phyloP scores from a whole-genome alignment of 2,797 vertebrate genomes.

The Coilia nasus region DNA sequence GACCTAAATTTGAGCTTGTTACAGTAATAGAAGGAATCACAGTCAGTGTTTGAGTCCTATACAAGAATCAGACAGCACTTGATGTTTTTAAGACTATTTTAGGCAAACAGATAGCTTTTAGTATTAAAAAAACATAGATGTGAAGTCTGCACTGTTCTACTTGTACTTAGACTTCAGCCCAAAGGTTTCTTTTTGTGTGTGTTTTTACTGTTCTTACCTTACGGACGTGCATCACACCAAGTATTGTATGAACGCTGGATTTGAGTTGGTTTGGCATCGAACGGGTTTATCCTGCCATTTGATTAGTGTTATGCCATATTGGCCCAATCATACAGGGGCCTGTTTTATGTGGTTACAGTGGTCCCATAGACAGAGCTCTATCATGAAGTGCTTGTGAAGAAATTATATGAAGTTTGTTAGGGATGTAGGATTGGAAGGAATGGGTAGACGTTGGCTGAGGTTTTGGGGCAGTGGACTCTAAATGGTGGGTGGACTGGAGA shows the following conservation, averaged over 20 bases:
- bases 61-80: not conserved
- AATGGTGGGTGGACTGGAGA: constrained; percentile 13
- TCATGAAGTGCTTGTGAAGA: constrained; percentile 3
- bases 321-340: constrained; percentile 32
- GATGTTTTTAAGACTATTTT: constrained; percentile 24
- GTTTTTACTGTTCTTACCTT: constrained; percentile 16
- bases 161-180: constrained; percentile 24
- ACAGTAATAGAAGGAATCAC: not conserved
- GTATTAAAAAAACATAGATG: not conserved
- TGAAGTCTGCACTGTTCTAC: constrained; percentile 22
- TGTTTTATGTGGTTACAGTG: constrained; percentile 13
- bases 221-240: constrained; percentile 35
- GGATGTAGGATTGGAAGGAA: not conserved
- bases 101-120: constrained; percentile 10
- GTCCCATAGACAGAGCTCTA: constrained; percentile 2
- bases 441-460: not conserved
- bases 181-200: constrained; percentile 11
- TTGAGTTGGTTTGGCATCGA: constrained; percentile 16
- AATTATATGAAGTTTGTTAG: constrained; percentile 5
- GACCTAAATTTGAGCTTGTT: constrained; percentile 11
- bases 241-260: constrained; percentile 34
- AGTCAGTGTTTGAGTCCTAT: constrained; percentile 1
- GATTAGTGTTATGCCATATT: constrained; percentile 33
- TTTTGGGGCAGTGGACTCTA: constrained; percentile 13
- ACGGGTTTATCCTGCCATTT: constrained; percentile 31